Base-by-base conservation (phyloP, 2,113 vertebrate species). In the Cervus canadensis region DNA sequence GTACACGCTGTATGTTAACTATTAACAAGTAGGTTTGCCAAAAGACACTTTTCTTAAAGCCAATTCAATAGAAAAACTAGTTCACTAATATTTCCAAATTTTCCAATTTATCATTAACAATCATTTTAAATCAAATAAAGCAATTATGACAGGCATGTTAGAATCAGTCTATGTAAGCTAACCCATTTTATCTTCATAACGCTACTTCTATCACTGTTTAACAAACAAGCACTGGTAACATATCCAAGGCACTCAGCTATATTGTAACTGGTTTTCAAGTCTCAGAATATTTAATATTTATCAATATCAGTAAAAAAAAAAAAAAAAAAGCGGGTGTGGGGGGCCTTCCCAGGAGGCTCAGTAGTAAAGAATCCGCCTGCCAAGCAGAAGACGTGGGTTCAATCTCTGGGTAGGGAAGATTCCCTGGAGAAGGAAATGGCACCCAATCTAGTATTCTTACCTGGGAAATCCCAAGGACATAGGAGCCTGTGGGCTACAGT, bases 241-340 rank as follows among this genome's bases (percentile, higher is more conserved):
- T 2, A 17, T 3, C 26, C 19, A 57, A 83, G 40, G 0, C n/a
- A 40, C 12, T 87, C 59, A 86, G 7, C 48, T 94, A n/a, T 86
- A 10, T 6, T 86, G 2, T 67, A 76, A 64, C 28, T 86, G 16
- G 10, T 71, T 89, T 86, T 74, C 54, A 85, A 76, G n/a, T 60
- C n/a, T n/a, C 60, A 56, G 16, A 79, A 91, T 25, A 1, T 23
- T 76, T 19, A 52, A 64, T 52, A 94, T 30, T 57, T 50, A 54
- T 14, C 10, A 56, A 19, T 54, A 78, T 21, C 25, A 2, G 1
- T 50, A 40, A 40, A 40, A 40, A 3, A 23, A 76, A 76, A 23
- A 76, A 76, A 57, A 57, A 57, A 71, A 40, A 25, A 1, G 1
- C 0, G 0, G 1, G 36, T 6, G 1, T 0, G 12, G 21, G 6